Percentiles rank a stretch among this genome's conserved stretches.
Evolutionary conservation across 2,888 invertebrate genomes (phyloP).

Genomic region (Heliconius aoede): DNA sequence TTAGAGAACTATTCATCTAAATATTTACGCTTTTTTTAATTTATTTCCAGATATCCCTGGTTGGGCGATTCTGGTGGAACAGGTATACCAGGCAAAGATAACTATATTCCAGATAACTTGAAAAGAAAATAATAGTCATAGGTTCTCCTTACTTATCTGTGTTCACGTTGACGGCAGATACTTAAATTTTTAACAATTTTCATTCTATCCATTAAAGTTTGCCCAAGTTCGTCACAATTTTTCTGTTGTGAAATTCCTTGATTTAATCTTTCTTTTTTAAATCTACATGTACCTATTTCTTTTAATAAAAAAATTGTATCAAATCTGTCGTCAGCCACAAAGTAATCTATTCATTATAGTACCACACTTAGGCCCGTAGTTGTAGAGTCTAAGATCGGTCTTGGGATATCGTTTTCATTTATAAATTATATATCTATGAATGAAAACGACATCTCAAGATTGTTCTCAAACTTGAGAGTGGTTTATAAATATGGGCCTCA

Average conservation of each 20-base stretch:
- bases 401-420: no score
- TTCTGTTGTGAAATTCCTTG: background rate
- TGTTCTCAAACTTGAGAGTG: no score
- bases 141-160: slow-evolving; percentile 44
- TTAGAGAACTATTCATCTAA: background rate
- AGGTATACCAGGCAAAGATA: slow-evolving; percentile 90
- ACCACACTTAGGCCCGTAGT: slow-evolving; percentile 22
- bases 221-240: background rate
- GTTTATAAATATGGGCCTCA: no score
- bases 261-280: background rate
- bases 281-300: background rate
- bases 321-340: slow-evolving; percentile 38
- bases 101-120: slow-evolving; percentile 89
- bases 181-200: background rate
- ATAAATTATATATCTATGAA: no score
- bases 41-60: slow-evolving; percentile 89
- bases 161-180: slow-evolving; percentile 43
- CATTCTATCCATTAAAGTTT: background rate
- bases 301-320: background rate
- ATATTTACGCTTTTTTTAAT: background rate
- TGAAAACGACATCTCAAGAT: no score
- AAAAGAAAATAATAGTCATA: slow-evolving; percentile 74
- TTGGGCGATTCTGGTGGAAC: slow-evolving; percentile 93
- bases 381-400: background rate
- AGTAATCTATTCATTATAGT: slow-evolving; percentile 46